Base-by-base conservation (phyloP, 2,888 invertebrate genomes). In the Acronicta psi region DNA sequence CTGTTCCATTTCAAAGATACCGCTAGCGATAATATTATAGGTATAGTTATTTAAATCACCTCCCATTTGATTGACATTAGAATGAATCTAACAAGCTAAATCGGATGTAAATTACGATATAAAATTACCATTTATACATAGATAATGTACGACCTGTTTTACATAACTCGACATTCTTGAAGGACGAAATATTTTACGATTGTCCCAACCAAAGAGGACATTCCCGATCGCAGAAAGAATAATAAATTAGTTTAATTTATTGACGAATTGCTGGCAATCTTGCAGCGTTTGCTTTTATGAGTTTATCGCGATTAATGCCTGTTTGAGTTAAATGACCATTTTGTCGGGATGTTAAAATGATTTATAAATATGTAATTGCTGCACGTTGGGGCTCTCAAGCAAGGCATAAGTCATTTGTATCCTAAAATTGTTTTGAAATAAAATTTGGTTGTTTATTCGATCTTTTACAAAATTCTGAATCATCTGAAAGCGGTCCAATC, bases 111-210 rank as follows among this genome's bases (percentile, higher is more conserved):
- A 59, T 59, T 72, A 59, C 49, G 47, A 56, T 53, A 52, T 53
- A 57, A 54, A 69, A 58, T 58, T 17, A 42, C 41, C 17, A 75
- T 73, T 52, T 60, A 43, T 47, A 57, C 52, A 58, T 29, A 46
- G 31, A 63, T 66, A 70, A 68, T 70, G 61, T 65, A 77, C 69
- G 73, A 54, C 13, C 59, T 45, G 41, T 54, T 80, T 75, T 64
- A 69, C 70, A 76, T 85, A 81, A 82, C 76, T 77, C 62, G 71
- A 77, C 74, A 73, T 76, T 76, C 73, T 55, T 67, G 59, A 55
- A 56, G 59, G 59, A 65, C 63, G 75, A 80, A 80, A 80, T 81
- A 76, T 47, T 20, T 34, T 63, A 73, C 18, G 60, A 56, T 55
- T 57, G 73, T 62, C 57, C 31, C 69, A 55, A 59, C 67, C 58